Evolutionary conservation across 2,797 vertebrate genomes (phyloP).

Genomic region (Ctenopoma kingsleyae): DNA sequence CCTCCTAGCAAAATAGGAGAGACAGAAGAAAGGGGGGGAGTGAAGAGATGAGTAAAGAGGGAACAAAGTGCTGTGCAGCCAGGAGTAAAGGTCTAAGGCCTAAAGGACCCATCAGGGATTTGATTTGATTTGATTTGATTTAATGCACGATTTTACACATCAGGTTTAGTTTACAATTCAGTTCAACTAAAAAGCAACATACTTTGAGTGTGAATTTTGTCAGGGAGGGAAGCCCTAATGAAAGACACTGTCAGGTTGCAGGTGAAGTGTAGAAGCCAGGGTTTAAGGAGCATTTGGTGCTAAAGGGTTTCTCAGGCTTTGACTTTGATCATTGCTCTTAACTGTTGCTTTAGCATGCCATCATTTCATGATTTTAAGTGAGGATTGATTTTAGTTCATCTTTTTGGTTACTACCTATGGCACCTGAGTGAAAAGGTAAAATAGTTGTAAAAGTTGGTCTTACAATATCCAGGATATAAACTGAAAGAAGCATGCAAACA

Average conservation of each 20-base stretch:
- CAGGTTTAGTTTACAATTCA: neutral
- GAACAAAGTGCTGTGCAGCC: slow-evolving; percentile 32
- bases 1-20: slow-evolving; percentile 48
- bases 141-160: neutral
- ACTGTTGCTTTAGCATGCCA: neutral
- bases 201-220: no score
- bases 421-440: neutral
- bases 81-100: slow-evolving; percentile 28
- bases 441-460: neutral
- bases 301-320: neutral
- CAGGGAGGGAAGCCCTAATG: neutral
- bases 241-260: neutral
- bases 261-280: neutral
- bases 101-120: slow-evolving; percentile 5
- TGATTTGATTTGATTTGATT: slow-evolving; percentile 26
- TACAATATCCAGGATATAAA: neutral
- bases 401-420: neutral
- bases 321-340: neutral
- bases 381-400: neutral
- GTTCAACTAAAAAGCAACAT: no score
- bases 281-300: neutral
- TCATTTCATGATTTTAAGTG: neutral
- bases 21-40: slow-evolving; percentile 5
- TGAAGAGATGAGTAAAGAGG: slow-evolving; percentile 15
- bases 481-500: neutral